These are phyloP conservation scores for Crocodylus rhombifer DNA, from an alignment of 2,797 vertebrate genomes.

Conservation along the genomic window DNA sequence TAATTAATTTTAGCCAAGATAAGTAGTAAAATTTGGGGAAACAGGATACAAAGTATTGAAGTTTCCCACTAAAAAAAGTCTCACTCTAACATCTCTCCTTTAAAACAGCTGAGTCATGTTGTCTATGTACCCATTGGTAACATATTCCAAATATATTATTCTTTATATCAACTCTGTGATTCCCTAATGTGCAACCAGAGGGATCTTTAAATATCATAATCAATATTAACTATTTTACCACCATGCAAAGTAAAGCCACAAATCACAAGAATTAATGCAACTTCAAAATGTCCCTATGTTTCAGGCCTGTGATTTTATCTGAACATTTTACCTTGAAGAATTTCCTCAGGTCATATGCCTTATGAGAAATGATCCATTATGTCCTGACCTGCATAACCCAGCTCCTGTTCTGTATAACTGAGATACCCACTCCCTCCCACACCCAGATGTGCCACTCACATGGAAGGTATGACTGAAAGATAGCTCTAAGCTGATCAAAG, in stretches of 20 bases:
- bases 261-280: background rate
- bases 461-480: background rate
- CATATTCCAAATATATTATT: background rate
- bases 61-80: background rate
- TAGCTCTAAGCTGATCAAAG: background rate
- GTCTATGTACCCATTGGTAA: background rate
- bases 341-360: background rate
- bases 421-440: fast-evolving
- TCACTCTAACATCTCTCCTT: background rate
- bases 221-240: background rate
- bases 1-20: background rate
- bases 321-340: background rate
- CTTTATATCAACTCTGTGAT: background rate
- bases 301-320: background rate
- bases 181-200: background rate
- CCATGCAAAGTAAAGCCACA: background rate
- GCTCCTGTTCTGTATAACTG: background rate
- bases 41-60: background rate
- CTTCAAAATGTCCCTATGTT: background rate
- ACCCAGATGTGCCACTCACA: background rate
- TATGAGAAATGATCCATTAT: background rate
- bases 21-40: background rate
- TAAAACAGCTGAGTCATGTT: background rate
- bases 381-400: background rate
- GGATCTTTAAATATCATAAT: background rate